Conservation (phyloP, 2,888 invertebrate genomes). For the Acleris emargana region DNA sequence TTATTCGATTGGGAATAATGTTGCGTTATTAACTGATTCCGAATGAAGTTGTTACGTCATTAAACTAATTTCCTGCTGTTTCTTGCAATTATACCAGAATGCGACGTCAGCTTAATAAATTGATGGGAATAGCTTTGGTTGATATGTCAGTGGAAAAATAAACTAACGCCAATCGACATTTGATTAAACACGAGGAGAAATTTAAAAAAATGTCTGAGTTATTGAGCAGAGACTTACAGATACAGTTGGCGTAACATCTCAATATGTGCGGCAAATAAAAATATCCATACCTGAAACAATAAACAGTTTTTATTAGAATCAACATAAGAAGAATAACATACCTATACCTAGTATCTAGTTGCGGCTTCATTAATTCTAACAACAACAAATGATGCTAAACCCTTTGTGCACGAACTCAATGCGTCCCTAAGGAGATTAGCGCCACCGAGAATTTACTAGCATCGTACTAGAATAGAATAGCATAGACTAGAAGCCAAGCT, state of each 20-base stretch:
- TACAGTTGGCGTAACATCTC: neutral
- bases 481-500: constrained; percentile 50
- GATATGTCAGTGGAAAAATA: no score
- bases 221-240: neutral
- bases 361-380: constrained; percentile 8
- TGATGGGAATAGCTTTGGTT: no score
- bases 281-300: constrained; percentile 37
- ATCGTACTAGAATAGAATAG: constrained; percentile 45
- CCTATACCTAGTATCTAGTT: no score
- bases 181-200: no score
- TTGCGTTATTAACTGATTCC: no score
- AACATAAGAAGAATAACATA: neutral
- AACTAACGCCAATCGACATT: no score
- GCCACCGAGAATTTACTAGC: constrained; percentile 28
- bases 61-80: no score
- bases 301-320: constrained; percentile 20
- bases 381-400: constrained; percentile 17
- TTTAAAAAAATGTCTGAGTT: neutral
- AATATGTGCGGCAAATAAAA: neutral
- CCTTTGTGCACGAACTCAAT: constrained; percentile 41
- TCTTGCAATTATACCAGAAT: no score
- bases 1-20: no score
- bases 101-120: no score
- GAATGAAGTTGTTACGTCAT: no score
- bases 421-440: constrained; percentile 52